Evolutionary conservation across 2,797 vertebrate species (phyloP).

Genomic region (Leptoclinus maculatus): DNA sequence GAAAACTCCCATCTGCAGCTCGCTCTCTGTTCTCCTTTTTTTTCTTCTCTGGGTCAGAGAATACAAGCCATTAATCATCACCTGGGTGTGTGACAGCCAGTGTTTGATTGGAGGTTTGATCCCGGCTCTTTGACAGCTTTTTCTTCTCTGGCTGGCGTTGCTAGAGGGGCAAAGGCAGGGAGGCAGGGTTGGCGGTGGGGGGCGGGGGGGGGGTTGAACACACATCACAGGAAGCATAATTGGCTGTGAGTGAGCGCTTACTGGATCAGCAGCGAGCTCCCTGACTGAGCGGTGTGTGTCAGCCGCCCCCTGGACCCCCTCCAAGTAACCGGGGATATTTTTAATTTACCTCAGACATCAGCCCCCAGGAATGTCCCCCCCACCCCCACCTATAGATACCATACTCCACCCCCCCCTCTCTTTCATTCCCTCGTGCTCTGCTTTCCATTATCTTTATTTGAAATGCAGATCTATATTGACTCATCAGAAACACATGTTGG

Average conservation of each 20-base stretch:
- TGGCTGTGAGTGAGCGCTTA: constrained; percentile 79
- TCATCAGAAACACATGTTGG: constrained; percentile 97
- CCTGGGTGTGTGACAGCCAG: constrained; percentile 79
- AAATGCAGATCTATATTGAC: constrained; percentile 96
- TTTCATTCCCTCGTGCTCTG: constrained; percentile 88
- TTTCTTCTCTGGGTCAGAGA: constrained; percentile 77
- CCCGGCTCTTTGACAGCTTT: constrained; percentile 74
- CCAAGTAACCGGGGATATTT: constrained; percentile 79
- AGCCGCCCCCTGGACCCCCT: constrained; percentile 70
- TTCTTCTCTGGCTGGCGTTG: constrained; percentile 64
- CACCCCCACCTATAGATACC: constrained; percentile 88
- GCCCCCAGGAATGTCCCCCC: constrained; percentile 81
- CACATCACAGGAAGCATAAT: constrained; percentile 81
- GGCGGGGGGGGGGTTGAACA: constrained; percentile 35
- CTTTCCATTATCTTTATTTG: constrained; percentile 96
- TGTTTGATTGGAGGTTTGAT: constrained; percentile 80
- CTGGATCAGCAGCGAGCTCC: constrained; percentile 74
- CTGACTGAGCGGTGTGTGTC: constrained; percentile 77
- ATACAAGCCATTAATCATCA: constrained; percentile 88
- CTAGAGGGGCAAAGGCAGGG: constrained; percentile 71
- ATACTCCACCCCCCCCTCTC: constrained; percentile 55
- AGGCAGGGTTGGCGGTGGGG: constrained; percentile 7
- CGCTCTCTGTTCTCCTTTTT: constrained; percentile 73
- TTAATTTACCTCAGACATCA: constrained; percentile 82
- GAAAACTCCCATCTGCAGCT: constrained; percentile 78